Percentiles rank a stretch among this genome's conserved stretches.
Conservation (phyloP, 2,113 vertebrate species). For the Dicaeum eximium region DNA sequence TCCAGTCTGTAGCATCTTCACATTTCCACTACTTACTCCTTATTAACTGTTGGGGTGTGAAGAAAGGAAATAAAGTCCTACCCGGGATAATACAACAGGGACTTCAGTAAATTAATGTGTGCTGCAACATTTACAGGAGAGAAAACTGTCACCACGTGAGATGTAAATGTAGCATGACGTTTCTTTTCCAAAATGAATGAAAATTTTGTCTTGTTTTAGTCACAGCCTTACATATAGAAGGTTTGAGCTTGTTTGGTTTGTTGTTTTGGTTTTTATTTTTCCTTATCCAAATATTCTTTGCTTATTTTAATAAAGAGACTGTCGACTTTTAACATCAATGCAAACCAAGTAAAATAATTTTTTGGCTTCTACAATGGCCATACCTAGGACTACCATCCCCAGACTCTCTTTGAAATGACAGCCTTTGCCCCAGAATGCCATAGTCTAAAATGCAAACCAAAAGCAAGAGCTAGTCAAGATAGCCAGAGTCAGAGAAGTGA, state of each 20-base stretch:
- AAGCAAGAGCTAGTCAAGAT: not conserved
- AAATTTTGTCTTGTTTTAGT: not conserved
- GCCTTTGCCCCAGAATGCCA: not conserved
- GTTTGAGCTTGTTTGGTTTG: rapidly evolving
- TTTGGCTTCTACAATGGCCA: not conserved
- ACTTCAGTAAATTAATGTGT: not conserved
- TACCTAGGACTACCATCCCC: not conserved
- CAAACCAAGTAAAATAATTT: not conserved
- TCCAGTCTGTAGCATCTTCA: not conserved
- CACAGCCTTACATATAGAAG: not conserved
- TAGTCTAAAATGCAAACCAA: not conserved
- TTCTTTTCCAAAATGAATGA: not conserved
- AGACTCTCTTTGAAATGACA: not conserved
- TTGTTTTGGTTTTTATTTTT: not conserved
- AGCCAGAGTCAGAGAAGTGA: not conserved
- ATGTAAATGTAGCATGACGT: rapidly evolving
- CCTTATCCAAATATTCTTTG: not conserved
- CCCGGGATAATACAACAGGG: not conserved
- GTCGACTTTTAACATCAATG: not conserved
- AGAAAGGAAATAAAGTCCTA: not conserved
- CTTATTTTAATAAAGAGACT: not conserved
- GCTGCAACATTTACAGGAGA: not conserved
- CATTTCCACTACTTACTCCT: not conserved
- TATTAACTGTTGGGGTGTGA: not conserved
- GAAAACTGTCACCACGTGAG: not conserved